Evolutionary conservation across 2,888 invertebrate genomes (phyloP).

Genomic region (Tetranychus truncatus): DNA sequence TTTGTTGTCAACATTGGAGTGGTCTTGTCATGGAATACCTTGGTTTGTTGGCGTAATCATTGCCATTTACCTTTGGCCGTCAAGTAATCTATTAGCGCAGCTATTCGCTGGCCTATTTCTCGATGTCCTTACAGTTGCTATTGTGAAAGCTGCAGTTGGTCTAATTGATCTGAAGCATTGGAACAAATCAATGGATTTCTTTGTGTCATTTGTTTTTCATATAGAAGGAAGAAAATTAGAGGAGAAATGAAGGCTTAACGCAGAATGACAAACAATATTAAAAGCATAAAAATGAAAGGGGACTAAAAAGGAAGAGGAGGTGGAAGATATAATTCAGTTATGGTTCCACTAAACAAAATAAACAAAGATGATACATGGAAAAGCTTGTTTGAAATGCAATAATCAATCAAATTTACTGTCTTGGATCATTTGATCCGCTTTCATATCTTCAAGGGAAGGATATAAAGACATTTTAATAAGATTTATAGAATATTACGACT

Average conservation of each 20-base stretch:
- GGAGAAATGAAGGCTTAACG: not conserved
- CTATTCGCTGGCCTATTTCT: conserved; percentile 42
- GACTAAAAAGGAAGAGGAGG: not conserved
- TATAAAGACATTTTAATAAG: conserved; percentile 43
- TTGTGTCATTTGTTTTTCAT: not conserved
- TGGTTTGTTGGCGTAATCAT: conserved; percentile 42
- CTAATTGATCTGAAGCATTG: not conserved
- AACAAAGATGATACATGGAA: not conserved
- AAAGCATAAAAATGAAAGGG: no score
- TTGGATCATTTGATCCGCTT: conserved; percentile 56
- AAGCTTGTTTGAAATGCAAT: not conserved
- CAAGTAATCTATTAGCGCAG: not conserved
- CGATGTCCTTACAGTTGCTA: conserved; percentile 56
- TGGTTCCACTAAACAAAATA: not conserved
- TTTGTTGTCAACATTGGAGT: conserved; percentile 40
- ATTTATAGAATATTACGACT: not conserved
- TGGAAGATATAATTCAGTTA: not conserved
- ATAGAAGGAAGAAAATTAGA: not conserved
- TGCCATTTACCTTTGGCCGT: conserved; percentile 8
- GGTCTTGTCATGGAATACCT: conserved; percentile 69
- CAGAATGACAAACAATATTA: no score
- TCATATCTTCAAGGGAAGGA: conserved; percentile 83
- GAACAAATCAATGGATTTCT: not conserved
- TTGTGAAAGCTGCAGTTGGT: conserved; percentile 61
- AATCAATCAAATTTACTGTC: not conserved